A percentile compares a stretch with the other conserved stretches of the same genome.
Evolutionary conservation across 2,797 vertebrate genomes (phyloP).

Genomic region (Acipenser ruthenus): DNA sequence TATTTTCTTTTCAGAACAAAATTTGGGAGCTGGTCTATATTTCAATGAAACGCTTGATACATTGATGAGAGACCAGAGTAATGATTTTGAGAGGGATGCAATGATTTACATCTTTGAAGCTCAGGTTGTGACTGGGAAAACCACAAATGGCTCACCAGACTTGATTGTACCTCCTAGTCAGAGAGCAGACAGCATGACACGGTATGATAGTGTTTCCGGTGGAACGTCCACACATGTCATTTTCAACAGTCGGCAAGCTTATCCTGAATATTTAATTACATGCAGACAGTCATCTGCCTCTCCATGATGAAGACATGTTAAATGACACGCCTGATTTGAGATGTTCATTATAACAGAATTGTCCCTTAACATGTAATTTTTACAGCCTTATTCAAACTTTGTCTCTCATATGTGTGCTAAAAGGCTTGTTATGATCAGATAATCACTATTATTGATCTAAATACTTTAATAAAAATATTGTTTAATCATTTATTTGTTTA

Average conservation of each 20-base stretch:
- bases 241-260: slow-evolving; percentile 63
- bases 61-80: slow-evolving; percentile 39
- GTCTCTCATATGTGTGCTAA: no score
- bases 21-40: slow-evolving; percentile 74
- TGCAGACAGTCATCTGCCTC: slow-evolving; percentile 34
- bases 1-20: slow-evolving; percentile 47
- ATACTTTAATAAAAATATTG: no score
- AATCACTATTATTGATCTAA: no score
- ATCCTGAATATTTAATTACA: slow-evolving; percentile 67
- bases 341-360: no score
- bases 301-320: slow-evolving; percentile 9
- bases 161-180: slow-evolving; percentile 49
- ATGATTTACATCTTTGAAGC: slow-evolving; percentile 73
- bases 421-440: no score
- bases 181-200: slow-evolving; percentile 10
- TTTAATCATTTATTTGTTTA: no score
- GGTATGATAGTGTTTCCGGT: slow-evolving; percentile 54
- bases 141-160: slow-evolving; percentile 19
- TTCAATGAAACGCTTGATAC: slow-evolving; percentile 44
- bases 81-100: slow-evolving; percentile 6
- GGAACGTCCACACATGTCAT: slow-evolving; percentile 49
- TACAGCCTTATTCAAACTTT: no score
- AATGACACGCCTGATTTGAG: background rate
- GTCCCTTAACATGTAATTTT: no score
- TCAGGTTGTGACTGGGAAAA: slow-evolving; percentile 61